phyloP scores from a whole-genome alignment of 1,140 invertebrate genomes.

The Dinoponera quadriceps region DNA sequence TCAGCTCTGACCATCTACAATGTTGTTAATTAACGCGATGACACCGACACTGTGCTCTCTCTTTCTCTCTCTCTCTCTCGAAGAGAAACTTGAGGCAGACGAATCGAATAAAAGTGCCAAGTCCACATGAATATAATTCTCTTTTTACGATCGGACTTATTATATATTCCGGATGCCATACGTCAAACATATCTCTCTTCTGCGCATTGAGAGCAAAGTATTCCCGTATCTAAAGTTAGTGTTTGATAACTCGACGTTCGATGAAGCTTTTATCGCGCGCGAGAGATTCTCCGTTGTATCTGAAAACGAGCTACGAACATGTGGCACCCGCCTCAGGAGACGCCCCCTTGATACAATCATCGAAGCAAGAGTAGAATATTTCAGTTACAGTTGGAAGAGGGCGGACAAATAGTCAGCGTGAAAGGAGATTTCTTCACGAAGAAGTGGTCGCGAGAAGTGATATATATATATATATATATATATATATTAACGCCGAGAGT shows the following conservation, averaged over 20 bases:
- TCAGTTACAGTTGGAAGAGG: constrained; percentile 38
- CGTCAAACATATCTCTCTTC: not conserved
- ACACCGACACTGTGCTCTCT: not conserved
- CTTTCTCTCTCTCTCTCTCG: not conserved
- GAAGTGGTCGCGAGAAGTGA: not conserved
- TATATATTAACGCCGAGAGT: too few relatives aligned
- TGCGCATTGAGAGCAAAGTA: not conserved
- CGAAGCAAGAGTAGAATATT: constrained; percentile 68
- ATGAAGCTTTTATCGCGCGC: constrained; percentile 76
- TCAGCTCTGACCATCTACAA: not conserved
- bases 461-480: not conserved
- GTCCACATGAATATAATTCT: constrained; percentile 21
- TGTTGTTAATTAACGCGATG: constrained; percentile 7
- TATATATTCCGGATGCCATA: constrained; percentile 3
- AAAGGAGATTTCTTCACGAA: constrained; percentile 3
- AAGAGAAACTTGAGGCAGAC: not conserved
- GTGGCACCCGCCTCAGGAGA: constrained; percentile 82
- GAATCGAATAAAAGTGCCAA: constrained; percentile 15
- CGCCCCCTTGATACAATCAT: constrained; percentile 83
- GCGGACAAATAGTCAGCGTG: not conserved
- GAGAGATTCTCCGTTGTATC: constrained; percentile 78
- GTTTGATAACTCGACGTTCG: constrained; percentile 70
- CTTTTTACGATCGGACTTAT: not conserved
- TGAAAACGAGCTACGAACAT: constrained; percentile 81
- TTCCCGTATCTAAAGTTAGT: constrained; percentile 63